phyloP scores from a whole-genome alignment of 2,113 vertebrate genomes.

The Salminus brasiliensis region DNA sequence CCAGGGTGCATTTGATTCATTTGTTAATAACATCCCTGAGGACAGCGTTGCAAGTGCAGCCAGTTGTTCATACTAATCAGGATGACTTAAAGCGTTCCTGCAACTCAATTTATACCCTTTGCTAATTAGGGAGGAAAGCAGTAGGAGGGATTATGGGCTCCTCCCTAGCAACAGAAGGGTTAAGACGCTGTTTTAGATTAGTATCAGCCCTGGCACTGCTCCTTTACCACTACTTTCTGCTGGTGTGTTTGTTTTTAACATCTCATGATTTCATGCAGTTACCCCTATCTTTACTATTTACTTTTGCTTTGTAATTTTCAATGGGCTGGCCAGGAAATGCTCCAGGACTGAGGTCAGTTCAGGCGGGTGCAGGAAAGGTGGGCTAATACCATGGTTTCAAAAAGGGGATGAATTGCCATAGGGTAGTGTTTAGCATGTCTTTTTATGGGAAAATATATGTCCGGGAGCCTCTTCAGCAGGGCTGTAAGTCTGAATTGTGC shows the following conservation, averaged over 20 bases:
- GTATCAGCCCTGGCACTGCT: not conserved
- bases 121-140: constrained; percentile 73
- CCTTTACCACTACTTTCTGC: not conserved
- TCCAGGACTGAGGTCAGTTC: not conserved
- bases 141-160: constrained; percentile 71
- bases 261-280: too few relatives aligned
- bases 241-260: not conserved
- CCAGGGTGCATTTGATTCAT: constrained; percentile 51
- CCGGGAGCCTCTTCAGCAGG: not conserved
- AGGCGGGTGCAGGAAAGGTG: not conserved
- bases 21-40: constrained; percentile 60
- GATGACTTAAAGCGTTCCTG: constrained; percentile 74
- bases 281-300: not conserved
- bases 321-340: not conserved
- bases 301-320: not conserved
- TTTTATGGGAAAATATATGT: not conserved
- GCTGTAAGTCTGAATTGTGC: constrained; percentile 26
- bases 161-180: constrained; percentile 68
- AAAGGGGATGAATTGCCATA: not conserved
- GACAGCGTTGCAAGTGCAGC: constrained; percentile 64
- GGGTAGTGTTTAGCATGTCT: not conserved
- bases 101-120: constrained; percentile 70
- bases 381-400: not conserved
- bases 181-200: constrained; percentile 46
- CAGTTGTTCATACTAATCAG: constrained; percentile 64